phyloP scores from a whole-genome alignment of 2,888 invertebrate genomes.

The Meta bourneti region DNA sequence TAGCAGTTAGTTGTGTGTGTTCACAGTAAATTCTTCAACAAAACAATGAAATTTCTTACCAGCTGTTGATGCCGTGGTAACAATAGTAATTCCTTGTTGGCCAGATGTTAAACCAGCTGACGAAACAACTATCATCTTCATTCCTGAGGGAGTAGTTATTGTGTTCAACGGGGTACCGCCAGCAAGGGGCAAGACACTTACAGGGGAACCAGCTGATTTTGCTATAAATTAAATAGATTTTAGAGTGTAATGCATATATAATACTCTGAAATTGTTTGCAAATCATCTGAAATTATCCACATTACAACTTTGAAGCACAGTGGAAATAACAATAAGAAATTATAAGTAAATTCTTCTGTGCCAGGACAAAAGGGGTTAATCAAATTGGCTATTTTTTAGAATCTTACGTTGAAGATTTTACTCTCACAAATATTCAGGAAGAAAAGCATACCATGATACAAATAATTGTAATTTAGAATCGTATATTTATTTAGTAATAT shows the following conservation, averaged over 20 bases:
- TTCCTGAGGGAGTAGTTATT: constrained; percentile 78
- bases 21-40: too few relatives aligned
- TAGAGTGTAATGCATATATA: neutral
- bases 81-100: constrained; percentile 73
- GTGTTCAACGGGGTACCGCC: constrained; percentile 72
- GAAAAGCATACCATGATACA: too few relatives aligned
- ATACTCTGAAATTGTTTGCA: neutral
- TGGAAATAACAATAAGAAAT: neutral
- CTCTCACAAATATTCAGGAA: too few relatives aligned
- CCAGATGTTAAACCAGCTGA: constrained; percentile 73
- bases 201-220: constrained; percentile 50
- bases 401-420: too few relatives aligned
- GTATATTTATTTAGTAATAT: too few relatives aligned
- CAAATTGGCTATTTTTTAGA: too few relatives aligned
- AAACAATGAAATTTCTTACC: constrained; percentile 12
- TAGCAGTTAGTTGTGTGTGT: too few relatives aligned
- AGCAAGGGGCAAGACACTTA: constrained; percentile 62
- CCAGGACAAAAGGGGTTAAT: too few relatives aligned
- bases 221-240: constrained; percentile 8
- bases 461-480: too few relatives aligned
- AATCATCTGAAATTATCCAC: neutral
- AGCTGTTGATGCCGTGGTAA: constrained; percentile 65
- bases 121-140: constrained; percentile 84
- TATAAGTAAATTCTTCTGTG: too few relatives aligned
- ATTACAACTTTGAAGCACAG: neutral